Evolutionary conservation across 2,113 vertebrate species (phyloP).

Genomic region (Petaurus breviceps): DNA sequence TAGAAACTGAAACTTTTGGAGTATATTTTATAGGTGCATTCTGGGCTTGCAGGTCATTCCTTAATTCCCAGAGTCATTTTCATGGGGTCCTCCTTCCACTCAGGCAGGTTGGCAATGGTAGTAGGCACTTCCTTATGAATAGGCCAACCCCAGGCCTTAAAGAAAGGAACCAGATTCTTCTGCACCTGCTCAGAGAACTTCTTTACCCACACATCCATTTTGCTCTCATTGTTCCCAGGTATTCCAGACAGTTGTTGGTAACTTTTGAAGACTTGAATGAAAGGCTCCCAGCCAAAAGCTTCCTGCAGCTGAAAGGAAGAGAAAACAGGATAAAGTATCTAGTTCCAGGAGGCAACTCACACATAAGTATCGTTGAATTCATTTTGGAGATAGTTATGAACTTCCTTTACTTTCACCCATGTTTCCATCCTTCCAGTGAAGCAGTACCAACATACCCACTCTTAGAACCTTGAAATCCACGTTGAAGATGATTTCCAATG

Average conservation of each 20-base stretch:
- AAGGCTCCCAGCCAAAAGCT: conserved; percentile 88
- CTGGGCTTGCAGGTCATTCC: rapidly evolving
- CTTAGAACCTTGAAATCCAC: not conserved
- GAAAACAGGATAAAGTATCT: not conserved
- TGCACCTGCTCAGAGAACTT: conserved; percentile 85
- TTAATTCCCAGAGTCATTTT: not conserved
- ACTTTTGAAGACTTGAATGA: conserved; percentile 84
- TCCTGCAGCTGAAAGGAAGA: conserved; percentile 84
- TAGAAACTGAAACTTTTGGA: rapidly evolving
- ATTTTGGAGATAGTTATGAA: not conserved
- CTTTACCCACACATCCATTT: conserved; percentile 88
- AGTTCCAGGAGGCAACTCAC: not conserved
- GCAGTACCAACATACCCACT: rapidly evolving
- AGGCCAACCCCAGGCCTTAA: conserved; percentile 89
- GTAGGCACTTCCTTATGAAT: conserved; percentile 76
- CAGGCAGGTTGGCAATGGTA: conserved; percentile 81
- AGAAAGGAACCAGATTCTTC: conserved; percentile 86
- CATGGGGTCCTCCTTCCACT: conserved; percentile 87
- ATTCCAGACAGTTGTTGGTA: conserved; percentile 81
- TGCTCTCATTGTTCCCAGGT: conserved; percentile 79
- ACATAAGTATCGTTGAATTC: rapidly evolving
- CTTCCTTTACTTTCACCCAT: not conserved
- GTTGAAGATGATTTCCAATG: not conserved
- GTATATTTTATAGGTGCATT: rapidly evolving
- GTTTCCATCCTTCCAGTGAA: too few species aligned